These are phyloP conservation scores for Phocoena phocoena DNA, from an alignment of 2,113 vertebrate species.

Conservation along the genomic window DNA sequence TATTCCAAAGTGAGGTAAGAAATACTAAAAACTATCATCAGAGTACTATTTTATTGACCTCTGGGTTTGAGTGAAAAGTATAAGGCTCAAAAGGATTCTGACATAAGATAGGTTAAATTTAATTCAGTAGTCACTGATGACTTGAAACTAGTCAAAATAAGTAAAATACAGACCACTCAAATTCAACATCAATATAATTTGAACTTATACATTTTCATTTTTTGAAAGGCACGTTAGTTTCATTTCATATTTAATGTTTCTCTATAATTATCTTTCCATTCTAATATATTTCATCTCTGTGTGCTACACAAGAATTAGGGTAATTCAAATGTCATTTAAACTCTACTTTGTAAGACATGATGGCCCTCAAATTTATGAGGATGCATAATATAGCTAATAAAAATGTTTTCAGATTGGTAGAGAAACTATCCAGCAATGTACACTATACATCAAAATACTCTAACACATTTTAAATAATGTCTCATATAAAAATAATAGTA, in stretches of 20 bases:
- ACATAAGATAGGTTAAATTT: constrained; percentile 28
- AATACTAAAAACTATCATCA: constrained; percentile 19
- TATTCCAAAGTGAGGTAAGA: constrained; percentile 14
- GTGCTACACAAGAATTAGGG: not conserved
- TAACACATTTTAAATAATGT: not conserved
- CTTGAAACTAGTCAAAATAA: constrained; percentile 32
- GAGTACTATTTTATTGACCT: not conserved
- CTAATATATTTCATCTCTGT: constrained; percentile 8
- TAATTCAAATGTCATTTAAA: constrained; percentile 40
- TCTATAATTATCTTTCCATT: constrained; percentile 12
- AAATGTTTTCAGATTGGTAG: not conserved
- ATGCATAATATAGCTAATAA: not conserved
- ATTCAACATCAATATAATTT: constrained; percentile 40
- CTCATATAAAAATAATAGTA: constrained; percentile 19
- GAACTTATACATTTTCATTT: not conserved
- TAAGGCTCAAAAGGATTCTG: constrained; percentile 36
- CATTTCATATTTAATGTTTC: constrained; percentile 39
- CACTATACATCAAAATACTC: not conserved
- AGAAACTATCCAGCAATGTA: not conserved
- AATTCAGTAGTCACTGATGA: not conserved
- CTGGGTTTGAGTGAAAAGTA: not conserved
- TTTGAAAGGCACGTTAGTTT: constrained; percentile 28
- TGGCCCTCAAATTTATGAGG: constrained; percentile 17
- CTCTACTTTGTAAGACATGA: not conserved
- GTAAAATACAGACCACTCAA: constrained; percentile 25